Evolutionary conservation across 2,888 invertebrate species (phyloP).

Genomic region (Microplitis deprimator): DNA sequence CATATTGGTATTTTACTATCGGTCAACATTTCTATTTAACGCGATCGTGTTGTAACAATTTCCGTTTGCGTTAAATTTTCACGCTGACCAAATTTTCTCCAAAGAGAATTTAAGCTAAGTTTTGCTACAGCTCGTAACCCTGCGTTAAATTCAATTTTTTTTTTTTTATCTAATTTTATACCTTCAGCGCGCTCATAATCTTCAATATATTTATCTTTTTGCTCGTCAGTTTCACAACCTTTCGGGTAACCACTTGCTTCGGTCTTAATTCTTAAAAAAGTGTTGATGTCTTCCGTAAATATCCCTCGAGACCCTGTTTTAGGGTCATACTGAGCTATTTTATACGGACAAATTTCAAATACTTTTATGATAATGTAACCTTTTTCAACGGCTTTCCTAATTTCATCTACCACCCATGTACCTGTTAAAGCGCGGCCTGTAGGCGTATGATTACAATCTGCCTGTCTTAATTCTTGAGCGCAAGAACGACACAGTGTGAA

Average conservation of each 20-base stretch:
- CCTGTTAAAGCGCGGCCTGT: not conserved
- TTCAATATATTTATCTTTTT: constrained; percentile 29
- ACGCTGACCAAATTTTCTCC: constrained; percentile 58
- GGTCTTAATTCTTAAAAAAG: too few species aligned
- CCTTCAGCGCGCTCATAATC: constrained; percentile 47
- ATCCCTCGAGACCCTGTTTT: too few species aligned
- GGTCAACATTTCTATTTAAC: constrained; percentile 42
- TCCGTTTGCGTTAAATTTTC: constrained; percentile 50
- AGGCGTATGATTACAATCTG: too few species aligned
- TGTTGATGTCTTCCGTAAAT: too few species aligned
- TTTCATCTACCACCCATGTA: not conserved
- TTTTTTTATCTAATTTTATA: constrained; percentile 47
- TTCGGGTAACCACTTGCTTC: too few species aligned
- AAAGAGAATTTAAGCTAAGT: constrained; percentile 56
- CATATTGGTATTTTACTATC: constrained; percentile 46
- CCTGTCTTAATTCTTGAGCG: too few species aligned
- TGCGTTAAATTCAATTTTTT: constrained; percentile 53
- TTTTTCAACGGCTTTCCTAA: too few species aligned
- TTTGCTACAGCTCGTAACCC: constrained; percentile 55
- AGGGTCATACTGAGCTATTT: too few species aligned
- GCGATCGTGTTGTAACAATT: constrained; percentile 36
- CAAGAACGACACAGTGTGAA: not conserved
- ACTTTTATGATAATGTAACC: too few species aligned
- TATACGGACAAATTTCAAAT: too few species aligned
- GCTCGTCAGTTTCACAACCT: constrained; percentile 31